Evolutionary conservation across 2,797 vertebrate genomes (phyloP).

Genomic region (Epinephelus awoara): DNA sequence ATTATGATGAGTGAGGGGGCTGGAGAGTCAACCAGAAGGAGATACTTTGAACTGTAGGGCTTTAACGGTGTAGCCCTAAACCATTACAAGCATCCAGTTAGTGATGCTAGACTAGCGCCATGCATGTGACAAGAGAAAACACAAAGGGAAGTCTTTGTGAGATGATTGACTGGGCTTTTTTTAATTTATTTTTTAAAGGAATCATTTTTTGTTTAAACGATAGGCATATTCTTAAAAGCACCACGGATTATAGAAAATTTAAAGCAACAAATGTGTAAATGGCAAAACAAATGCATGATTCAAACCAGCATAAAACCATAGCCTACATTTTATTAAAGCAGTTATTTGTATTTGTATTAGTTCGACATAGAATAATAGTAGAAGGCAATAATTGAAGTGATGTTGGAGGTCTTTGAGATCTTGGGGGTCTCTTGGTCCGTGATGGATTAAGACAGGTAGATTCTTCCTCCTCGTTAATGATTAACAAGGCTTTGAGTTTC

Average conservation of each 20-base stretch:
- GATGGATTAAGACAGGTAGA: constrained; percentile 79
- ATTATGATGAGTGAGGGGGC: background rate
- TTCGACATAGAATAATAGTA: background rate
- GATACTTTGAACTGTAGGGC: background rate
- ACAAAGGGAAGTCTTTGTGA: constrained; percentile 5
- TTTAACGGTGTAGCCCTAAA: background rate
- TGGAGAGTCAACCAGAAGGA: constrained; percentile 1
- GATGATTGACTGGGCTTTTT: background rate
- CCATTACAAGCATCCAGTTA: background rate
- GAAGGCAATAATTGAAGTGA: constrained; percentile 12
- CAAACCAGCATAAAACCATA: too few species aligned
- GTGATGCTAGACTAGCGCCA: background rate
- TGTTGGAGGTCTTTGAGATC: constrained; percentile 38
- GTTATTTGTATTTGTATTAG: background rate
- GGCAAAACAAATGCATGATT: too few species aligned
- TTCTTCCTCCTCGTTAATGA: constrained; percentile 73
- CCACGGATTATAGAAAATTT: background rate
- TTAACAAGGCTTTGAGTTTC: constrained; percentile 63
- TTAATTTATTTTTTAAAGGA: background rate
- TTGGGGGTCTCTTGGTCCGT: constrained; percentile 48
- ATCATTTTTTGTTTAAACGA: background rate
- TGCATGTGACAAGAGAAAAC: background rate
- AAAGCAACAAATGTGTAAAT: too few species aligned
- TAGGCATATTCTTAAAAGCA: background rate
- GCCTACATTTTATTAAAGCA: background rate